Evolutionary conservation across 1,140 invertebrate species (phyloP).

Genomic region (Hypothenemus hampei): DNA sequence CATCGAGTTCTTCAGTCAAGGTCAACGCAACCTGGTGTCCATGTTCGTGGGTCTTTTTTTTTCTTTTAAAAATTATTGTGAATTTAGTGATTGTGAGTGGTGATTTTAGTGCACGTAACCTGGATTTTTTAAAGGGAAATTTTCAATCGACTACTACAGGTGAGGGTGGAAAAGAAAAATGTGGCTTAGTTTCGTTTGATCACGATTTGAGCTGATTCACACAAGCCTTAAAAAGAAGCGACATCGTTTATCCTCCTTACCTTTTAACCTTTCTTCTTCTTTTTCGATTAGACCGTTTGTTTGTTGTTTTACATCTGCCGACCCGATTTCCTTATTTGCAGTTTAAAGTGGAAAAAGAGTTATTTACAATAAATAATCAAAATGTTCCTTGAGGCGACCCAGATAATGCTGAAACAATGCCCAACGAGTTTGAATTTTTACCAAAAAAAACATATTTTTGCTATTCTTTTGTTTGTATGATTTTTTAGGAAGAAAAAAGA

Average conservation of each 20-base stretch:
- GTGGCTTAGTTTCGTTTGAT: background rate
- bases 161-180: background rate
- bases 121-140: conserved; percentile 8
- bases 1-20: conserved; percentile 19
- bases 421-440: background rate
- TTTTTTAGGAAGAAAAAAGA: too few relatives aligned
- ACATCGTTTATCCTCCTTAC: background rate
- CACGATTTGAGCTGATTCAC: conserved; percentile 5
- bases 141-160: background rate
- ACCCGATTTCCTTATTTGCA: conserved; percentile 28
- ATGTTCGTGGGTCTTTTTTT: background rate
- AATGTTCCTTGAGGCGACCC: conserved; percentile 24
- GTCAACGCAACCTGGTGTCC: conserved; percentile 27
- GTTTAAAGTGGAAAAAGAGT: too few relatives aligned
- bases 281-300: conserved; percentile 5
- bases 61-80: too few relatives aligned
- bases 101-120: background rate
- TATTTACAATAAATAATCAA: too few relatives aligned
- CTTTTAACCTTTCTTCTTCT: background rate
- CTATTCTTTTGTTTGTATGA: too few relatives aligned
- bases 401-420: conserved; percentile 22
- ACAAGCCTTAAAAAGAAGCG: background rate
- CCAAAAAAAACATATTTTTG: too few relatives aligned
- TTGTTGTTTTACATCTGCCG: conserved; percentile 22
- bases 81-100: too few relatives aligned